These are phyloP conservation scores for Lycia hirtaria DNA, from an alignment of 2,888 invertebrate species.

Conservation along the genomic window DNA sequence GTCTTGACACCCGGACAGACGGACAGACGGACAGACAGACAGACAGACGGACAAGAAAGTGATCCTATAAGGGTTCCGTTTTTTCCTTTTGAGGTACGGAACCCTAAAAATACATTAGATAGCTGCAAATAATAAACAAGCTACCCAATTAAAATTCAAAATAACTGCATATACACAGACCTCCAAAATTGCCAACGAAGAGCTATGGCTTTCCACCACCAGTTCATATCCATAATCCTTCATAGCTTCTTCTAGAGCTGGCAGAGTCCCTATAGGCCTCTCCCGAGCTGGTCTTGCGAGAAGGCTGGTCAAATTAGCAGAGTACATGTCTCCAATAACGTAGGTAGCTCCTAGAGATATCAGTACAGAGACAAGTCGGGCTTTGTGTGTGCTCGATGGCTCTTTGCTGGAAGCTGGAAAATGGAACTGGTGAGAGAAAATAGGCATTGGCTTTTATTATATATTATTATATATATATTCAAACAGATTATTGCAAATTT, in stretches of 20 bases:
- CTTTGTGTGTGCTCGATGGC: constrained; percentile 87
- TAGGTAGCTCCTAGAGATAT: constrained; percentile 91
- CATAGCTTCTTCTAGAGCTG: constrained; percentile 88
- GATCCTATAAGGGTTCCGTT: too few relatives aligned
- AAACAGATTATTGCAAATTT: too few relatives aligned
- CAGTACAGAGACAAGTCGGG: constrained; percentile 88
- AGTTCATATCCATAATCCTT: constrained; percentile 86
- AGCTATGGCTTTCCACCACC: constrained; percentile 90
- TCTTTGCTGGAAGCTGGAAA: constrained; percentile 82
- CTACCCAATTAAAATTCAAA: too few relatives aligned
- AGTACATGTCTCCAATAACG: constrained; percentile 92
- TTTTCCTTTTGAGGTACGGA: too few relatives aligned
- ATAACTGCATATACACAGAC: constrained; percentile 62
- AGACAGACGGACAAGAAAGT: too few relatives aligned
- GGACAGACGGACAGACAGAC: too few relatives aligned
- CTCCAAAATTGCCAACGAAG: constrained; percentile 89
- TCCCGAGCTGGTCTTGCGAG: constrained; percentile 90
- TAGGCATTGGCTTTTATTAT: neutral
- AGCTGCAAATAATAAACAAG: too few relatives aligned
- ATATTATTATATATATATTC: too few relatives aligned
- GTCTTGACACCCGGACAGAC: too few relatives aligned
- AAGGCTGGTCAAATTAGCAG: constrained; percentile 90
- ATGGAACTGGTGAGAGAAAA: neutral
- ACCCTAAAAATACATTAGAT: too few relatives aligned
- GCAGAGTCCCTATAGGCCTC: constrained; percentile 87